Percentiles rank a stretch among this genome's conserved stretches.
Evolutionary conservation across 2,113 vertebrate genomes (phyloP).

Genomic region (Trematocara zebra): DNA sequence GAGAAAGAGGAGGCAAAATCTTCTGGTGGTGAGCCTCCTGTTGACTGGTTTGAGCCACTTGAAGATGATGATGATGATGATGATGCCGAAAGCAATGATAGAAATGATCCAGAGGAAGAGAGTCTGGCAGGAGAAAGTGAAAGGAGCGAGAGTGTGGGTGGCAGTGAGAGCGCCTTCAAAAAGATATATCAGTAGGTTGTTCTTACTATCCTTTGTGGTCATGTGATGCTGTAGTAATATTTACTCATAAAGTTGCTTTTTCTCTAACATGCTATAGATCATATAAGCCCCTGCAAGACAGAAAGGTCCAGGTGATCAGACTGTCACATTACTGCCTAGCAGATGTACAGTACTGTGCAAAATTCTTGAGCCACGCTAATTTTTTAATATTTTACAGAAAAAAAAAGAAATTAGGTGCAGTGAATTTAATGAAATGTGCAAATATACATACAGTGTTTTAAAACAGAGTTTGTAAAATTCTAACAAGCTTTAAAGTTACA

Average conservation of each 20-base stretch:
- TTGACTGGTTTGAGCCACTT: constrained; percentile 76
- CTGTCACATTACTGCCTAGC: background rate
- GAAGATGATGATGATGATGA: constrained; percentile 74
- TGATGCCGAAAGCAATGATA: constrained; percentile 22
- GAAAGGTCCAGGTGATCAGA: background rate
- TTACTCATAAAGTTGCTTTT: background rate
- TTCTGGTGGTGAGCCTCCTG: constrained; percentile 31
- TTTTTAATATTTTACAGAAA: background rate
- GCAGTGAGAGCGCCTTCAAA: constrained; percentile 42
- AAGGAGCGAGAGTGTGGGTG: constrained; percentile 54
- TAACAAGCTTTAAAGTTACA: background rate
- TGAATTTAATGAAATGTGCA: background rate
- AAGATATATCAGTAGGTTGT: constrained; percentile 34
- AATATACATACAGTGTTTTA: background rate
- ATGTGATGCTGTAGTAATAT: background rate
- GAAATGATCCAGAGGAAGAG: constrained; percentile 52
- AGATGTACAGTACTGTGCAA: background rate
- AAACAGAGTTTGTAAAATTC: background rate
- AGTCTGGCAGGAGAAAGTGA: constrained; percentile 72
- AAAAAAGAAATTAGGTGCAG: background rate
- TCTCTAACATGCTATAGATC: background rate
- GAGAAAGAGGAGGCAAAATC: background rate
- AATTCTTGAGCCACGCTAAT: background rate
- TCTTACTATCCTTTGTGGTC: background rate
- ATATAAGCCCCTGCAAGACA: background rate